Conservation (phyloP, 2,888 invertebrate species). For the Erebia epiphron region DNA sequence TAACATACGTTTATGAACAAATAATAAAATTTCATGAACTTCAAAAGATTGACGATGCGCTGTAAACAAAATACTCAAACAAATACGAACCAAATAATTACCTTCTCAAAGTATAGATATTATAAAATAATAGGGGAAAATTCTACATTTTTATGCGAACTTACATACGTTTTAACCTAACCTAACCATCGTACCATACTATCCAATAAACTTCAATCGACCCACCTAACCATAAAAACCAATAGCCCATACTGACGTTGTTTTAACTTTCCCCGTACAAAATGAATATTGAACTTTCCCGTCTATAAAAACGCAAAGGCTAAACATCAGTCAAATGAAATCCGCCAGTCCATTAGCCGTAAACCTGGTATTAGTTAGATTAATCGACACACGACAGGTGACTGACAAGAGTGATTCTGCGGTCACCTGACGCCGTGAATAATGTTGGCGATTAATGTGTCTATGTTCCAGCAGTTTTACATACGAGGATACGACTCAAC, state of each 20-base stretch:
- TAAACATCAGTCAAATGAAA: slow-evolving; percentile 28
- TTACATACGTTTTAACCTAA: background rate
- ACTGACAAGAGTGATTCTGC: slow-evolving; percentile 42
- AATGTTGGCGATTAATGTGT: slow-evolving; percentile 30
- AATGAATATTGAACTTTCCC: slow-evolving; percentile 18
- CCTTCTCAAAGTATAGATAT: no score
- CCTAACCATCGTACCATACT: background rate
- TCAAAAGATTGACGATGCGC: no score
- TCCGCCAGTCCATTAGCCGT: slow-evolving; percentile 46
- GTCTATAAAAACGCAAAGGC: slow-evolving; percentile 8
- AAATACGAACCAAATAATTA: no score
- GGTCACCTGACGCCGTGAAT: slow-evolving; percentile 36
- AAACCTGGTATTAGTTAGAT: slow-evolving; percentile 48
- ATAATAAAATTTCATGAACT: no score
- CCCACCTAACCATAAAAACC: background rate
- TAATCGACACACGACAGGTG: slow-evolving; percentile 48
- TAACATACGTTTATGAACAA: no score
- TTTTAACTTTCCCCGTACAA: slow-evolving; percentile 11
- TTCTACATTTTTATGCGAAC: no score
- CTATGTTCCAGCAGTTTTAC: slow-evolving; percentile 6
- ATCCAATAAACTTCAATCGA: slow-evolving; percentile 5
- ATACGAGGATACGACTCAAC: background rate
- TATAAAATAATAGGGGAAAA: no score
- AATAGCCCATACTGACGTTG: background rate
- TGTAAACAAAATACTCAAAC: no score